These are phyloP conservation scores for Beroe forskalii DNA, from an alignment of 37 sponge, comb jelly and placozoan species.

Conservation along the genomic window DNA sequence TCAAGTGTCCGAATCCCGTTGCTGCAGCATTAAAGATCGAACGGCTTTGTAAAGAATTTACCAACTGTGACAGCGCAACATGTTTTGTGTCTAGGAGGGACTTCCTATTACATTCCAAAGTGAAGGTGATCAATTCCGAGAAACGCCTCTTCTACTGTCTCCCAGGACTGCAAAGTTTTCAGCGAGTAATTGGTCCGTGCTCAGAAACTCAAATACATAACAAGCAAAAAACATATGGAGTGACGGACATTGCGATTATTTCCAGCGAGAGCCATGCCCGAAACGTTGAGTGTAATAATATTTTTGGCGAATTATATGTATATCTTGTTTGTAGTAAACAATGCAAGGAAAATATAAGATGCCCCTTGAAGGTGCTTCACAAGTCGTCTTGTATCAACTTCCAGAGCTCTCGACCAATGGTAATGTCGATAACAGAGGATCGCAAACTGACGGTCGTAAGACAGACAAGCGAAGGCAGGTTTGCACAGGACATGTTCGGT, in stretches of 20 bases:
- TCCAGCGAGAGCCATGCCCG: not conserved
- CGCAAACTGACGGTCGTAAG: not conserved
- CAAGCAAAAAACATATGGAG: not conserved
- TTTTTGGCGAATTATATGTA: conserved; percentile 19
- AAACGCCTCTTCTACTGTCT: not conserved
- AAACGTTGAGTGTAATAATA: not conserved
- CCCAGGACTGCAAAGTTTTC: not conserved
- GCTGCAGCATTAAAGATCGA: not conserved
- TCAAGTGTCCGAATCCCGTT: not conserved
- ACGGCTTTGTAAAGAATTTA: not conserved
- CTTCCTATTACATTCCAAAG: not conserved
- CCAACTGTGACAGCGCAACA: not conserved
- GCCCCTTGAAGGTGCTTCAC: not conserved
- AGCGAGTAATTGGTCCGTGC: not conserved
- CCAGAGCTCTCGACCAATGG: not conserved
- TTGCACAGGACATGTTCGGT: not conserved
- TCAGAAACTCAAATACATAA: not conserved
- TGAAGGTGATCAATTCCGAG: not conserved
- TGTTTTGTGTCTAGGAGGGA: not conserved
- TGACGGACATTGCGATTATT: not conserved
- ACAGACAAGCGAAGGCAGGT: not conserved
- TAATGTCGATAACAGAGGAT: not conserved
- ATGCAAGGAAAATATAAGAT: not conserved
- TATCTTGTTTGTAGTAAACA: not conserved
- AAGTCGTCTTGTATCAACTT: too few species aligned